Conservation (phyloP, 2,113 vertebrate species). For the Microtus richardsoni region DNA sequence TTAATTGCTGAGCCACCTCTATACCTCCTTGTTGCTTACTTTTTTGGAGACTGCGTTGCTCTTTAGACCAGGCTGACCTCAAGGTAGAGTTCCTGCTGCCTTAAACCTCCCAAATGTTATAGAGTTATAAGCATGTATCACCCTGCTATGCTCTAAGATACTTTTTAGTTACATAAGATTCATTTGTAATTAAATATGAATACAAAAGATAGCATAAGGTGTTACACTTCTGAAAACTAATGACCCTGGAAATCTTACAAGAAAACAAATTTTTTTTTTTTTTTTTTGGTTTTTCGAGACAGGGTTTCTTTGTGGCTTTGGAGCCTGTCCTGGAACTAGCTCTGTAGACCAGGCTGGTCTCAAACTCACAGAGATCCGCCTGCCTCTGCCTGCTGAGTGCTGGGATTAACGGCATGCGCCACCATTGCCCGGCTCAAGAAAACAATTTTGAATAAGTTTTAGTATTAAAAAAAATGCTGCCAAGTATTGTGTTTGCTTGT, state of each 20-base stretch:
- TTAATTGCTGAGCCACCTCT: not conserved
- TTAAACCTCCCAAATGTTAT: not conserved
- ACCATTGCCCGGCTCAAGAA: not conserved
- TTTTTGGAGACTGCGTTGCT: not conserved
- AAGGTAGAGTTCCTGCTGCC: not conserved
- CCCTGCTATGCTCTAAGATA: not conserved
- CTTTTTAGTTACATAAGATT: conserved; percentile 28
- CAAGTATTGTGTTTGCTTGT: not conserved
- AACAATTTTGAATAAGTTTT: conserved; percentile 39
- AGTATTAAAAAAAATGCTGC: not conserved
- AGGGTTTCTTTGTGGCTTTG: too few species aligned
- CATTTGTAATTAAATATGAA: conserved; percentile 56
- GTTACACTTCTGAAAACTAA: not conserved
- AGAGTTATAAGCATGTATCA: not conserved
- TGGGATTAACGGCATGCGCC: too few species aligned
- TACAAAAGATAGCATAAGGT: not conserved
- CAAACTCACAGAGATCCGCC: too few species aligned
- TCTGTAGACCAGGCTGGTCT: too few species aligned
- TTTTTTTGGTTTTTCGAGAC: too few species aligned
- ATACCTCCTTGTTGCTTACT: not conserved
- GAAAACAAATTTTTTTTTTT: conserved; percentile 56
- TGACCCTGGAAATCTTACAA: conserved; percentile 32
- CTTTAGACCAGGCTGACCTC: not conserved
- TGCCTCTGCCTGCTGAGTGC: too few species aligned
- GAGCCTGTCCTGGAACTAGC: too few species aligned